A percentile compares a stretch with the other conserved stretches of the same genome.
Evolutionary conservation across 2,888 invertebrate species (phyloP).

Genomic region (Gymnocheta viridis): DNA sequence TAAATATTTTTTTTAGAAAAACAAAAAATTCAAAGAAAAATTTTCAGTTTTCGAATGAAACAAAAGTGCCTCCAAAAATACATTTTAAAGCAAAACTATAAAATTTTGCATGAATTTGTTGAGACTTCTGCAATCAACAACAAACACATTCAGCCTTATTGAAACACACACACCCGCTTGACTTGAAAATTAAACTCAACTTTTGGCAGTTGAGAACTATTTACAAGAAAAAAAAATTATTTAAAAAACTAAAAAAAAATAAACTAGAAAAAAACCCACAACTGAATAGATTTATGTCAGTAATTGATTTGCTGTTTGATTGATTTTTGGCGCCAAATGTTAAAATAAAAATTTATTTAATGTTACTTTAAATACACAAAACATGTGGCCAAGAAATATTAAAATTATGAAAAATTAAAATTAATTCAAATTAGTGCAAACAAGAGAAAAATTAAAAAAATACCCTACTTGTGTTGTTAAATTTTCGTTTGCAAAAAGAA

Average conservation of each 20-base stretch:
- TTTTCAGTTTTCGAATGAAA: slow-evolving; percentile 5
- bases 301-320: not conserved
- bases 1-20: not conserved
- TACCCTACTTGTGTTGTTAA: slow-evolving; percentile 12
- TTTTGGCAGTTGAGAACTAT: not conserved
- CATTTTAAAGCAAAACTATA: not conserved
- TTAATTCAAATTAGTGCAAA: not conserved
- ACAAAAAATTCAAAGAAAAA: too few species aligned
- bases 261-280: slow-evolving; percentile 8
- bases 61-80: slow-evolving; percentile 59
- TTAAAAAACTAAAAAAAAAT: not conserved
- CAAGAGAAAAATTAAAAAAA: slow-evolving; percentile 11
- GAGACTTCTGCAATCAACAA: slow-evolving; percentile 22
- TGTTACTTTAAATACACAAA: not conserved
- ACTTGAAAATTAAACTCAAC: slow-evolving; percentile 15
- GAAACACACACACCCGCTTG: not conserved
- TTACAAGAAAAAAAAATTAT: slow-evolving; percentile 4
- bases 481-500: not conserved
- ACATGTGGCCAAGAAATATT: not conserved
- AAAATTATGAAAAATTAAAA: not conserved
- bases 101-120: not conserved
- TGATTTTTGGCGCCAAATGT: slow-evolving; percentile 46
- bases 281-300: not conserved
- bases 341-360: not conserved
- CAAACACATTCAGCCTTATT: slow-evolving; percentile 31